Conservation (phyloP, 1,140 invertebrate genomes). For the Holcopasites calliopsidis region DNA sequence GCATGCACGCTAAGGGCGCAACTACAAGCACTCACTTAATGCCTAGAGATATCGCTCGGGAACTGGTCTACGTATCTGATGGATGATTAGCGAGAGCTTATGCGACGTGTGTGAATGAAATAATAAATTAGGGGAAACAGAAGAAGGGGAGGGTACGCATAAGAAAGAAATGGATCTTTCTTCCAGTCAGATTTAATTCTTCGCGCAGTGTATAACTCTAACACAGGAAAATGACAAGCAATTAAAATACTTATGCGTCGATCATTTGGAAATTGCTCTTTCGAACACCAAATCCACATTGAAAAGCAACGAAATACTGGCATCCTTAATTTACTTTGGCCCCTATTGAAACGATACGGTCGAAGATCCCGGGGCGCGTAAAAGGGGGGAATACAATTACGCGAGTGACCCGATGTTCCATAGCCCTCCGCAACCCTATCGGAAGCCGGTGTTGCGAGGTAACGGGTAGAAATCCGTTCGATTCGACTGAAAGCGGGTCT, state of each 20-base stretch:
- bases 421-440: neutral
- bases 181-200: too few species aligned
- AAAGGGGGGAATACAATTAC: conserved; percentile 40
- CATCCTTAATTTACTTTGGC: neutral
- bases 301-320: conserved; percentile 6
- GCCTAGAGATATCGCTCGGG: too few species aligned
- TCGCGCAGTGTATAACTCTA: too few species aligned
- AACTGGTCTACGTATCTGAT: neutral
- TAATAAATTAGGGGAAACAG: neutral
- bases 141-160: neutral
- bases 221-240: too few species aligned
- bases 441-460: neutral
- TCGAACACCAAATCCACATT: neutral
- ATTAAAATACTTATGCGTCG: too few species aligned
- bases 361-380: conserved; percentile 16
- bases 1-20: neutral
- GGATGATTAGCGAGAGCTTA: conserved; percentile 14
- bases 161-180: too few species aligned
- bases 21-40: neutral
- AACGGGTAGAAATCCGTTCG: conserved; percentile 37
- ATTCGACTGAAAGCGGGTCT: conserved; percentile 28
- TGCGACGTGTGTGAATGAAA: conserved; percentile 1
- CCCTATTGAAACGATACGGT: conserved; percentile 15
- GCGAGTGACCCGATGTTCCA: conserved; percentile 23
- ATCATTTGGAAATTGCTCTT: too few species aligned